These are phyloP conservation scores for Forbesichthys papilliferus DNA, from an alignment of 2,113 vertebrate species.

Conservation along the genomic window DNA sequence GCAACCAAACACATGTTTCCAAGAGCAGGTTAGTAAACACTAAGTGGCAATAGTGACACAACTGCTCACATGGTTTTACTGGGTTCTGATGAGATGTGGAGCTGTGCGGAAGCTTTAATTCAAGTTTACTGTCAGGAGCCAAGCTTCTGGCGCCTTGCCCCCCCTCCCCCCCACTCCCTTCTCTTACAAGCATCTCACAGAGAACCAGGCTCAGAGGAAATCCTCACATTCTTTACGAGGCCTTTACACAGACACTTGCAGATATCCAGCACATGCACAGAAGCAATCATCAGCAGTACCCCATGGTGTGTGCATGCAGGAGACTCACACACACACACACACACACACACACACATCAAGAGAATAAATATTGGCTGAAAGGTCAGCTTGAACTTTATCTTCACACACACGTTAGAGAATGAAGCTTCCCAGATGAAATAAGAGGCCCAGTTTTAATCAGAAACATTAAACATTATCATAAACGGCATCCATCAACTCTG, in stretches of 20 bases:
- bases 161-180: neutral
- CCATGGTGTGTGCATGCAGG: slow-evolving; percentile 34
- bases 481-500: slow-evolving; percentile 23
- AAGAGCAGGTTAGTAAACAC: slow-evolving; percentile 9
- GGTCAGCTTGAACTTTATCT: slow-evolving; percentile 77
- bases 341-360: slow-evolving; percentile 72
- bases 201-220: slow-evolving; percentile 24
- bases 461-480: slow-evolving; percentile 32
- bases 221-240: slow-evolving; percentile 8
- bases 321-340: slow-evolving; percentile 48
- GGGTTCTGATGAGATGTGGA: slow-evolving; percentile 48
- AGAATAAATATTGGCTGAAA: slow-evolving; percentile 74
- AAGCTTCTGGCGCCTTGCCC: too few relatives aligned
- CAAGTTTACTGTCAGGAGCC: neutral
- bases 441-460: slow-evolving; percentile 51
- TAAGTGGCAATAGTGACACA: neutral
- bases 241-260: neutral
- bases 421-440: slow-evolving; percentile 67
- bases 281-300: slow-evolving; percentile 3
- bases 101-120: slow-evolving; percentile 18
- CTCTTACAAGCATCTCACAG: slow-evolving; percentile 1
- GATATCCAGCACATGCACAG: slow-evolving; percentile 5
- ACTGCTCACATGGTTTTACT: neutral
- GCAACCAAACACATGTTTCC: slow-evolving; percentile 73
- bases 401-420: slow-evolving; percentile 71